Evolutionary conservation across 2,888 invertebrate genomes (phyloP).

Genomic region (Therioaphis trifolii): DNA sequence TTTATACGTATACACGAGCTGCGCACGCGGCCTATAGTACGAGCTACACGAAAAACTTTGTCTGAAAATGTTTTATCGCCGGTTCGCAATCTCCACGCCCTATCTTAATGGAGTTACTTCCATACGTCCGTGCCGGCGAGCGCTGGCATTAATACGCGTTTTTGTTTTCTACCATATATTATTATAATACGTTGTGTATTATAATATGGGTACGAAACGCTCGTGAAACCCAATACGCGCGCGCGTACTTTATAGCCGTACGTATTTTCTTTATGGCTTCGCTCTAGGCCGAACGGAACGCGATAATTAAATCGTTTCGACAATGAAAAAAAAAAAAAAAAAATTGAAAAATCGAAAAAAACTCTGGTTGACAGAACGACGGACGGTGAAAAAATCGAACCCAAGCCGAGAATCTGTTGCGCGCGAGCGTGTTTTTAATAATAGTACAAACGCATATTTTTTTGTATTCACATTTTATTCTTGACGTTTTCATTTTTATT

Average conservation of each 20-base stretch:
- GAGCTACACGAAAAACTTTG: conserved; percentile 51
- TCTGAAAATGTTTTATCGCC: conserved; percentile 54
- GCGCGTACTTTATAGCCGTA: too few species aligned
- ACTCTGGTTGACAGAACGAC: too few species aligned
- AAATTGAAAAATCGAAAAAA: too few species aligned
- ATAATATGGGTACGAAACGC: not conserved
- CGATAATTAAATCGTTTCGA: conserved; percentile 40
- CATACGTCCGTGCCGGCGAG: not conserved
- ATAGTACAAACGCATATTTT: too few species aligned
- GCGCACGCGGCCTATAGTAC: not conserved
- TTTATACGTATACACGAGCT: too few species aligned
- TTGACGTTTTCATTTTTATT: conserved; percentile 12
- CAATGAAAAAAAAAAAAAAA: too few species aligned
- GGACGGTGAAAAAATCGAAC: too few species aligned
- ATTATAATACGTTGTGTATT: not conserved
- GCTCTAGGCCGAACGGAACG: conserved; percentile 12
- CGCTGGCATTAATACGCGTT: not conserved
- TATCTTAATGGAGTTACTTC: conserved; percentile 53
- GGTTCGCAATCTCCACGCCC: conserved; percentile 57
- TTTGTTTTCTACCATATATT: too few species aligned
- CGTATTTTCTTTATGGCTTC: conserved; percentile 42
- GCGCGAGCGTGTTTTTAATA: too few species aligned
- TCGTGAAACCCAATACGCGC: conserved; percentile 40
- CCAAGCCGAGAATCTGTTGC: too few species aligned
- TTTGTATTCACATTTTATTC: too few species aligned